Base-by-base conservation (phyloP, 2,888 invertebrate species). In the Tetranychus truncatus region DNA sequence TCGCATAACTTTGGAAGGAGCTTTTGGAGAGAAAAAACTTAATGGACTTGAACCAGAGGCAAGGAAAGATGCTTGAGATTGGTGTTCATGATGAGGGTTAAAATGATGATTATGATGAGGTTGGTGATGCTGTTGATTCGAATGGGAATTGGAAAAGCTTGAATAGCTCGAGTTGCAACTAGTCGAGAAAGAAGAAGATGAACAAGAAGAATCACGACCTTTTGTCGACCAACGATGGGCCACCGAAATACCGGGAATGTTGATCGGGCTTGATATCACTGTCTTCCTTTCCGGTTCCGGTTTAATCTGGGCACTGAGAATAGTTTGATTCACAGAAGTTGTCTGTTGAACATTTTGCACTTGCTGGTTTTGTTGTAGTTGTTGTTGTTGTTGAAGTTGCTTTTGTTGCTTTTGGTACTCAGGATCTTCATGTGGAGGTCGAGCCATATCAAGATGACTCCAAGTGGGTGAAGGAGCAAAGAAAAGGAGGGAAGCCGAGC, bases 351-450 rank as follows among this genome's bases (percentile, higher is more conserved):
- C 11, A n/a, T 67, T 21, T 24, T 67, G 67, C 67, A 67, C 24
- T 72, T 72, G 24, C 11, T 24, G 72, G 20, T 21, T 67, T 67
- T 67, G n/a, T 65, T 73, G 55, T 18, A 34, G n/a, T 72, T 45
- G 45, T 45, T 45, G 45, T 18, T 45, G 45, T 9, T 44, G 44
- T 44, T 34, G 45, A 34, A 24, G 45, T 45, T 21, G 66, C 34
- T 65, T 55, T 65, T 71, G 71, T 24, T 46, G 24, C 44, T 15
- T 18, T 72, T 34, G 24, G 75, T 78, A 79, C 72, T 79, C 79
- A 0, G 80, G 80, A 82, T 84, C 84, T 85, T 94, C 94, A 84
- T 92, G 91, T 72, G 92, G 92, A 76, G 94, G 94, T 81, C 93
- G 88, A 78, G 91, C 92, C 93, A 94, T 93, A 85, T 94, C 94